Evolutionary conservation across 1,140 invertebrate genomes (phyloP).

Genomic region (Rhagoletis zephyria): DNA sequence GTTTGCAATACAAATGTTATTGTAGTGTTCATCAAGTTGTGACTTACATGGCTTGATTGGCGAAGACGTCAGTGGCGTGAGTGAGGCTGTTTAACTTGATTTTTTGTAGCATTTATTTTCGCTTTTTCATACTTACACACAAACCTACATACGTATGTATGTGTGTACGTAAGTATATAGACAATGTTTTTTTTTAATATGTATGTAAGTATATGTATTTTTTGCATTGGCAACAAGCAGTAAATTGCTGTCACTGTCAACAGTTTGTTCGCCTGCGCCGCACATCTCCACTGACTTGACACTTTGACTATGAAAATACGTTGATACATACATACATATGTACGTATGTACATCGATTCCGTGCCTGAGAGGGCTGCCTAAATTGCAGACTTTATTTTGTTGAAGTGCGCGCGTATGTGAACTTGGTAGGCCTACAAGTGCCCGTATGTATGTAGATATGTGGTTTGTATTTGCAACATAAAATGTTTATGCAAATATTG

Average conservation of each 20-base stretch:
- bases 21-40: conserved; percentile 14
- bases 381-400: conserved; percentile 21
- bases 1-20: conserved; percentile 17
- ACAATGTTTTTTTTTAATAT: not conserved
- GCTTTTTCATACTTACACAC: not conserved
- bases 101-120: not conserved
- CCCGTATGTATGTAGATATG: not conserved
- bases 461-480: conserved; percentile 30
- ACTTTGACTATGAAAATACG: not conserved
- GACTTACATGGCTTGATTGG: conserved; percentile 7
- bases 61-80: conserved; percentile 35
- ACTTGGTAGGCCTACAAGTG: conserved; percentile 24
- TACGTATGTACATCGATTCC: not conserved
- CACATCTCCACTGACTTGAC: not conserved
- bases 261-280: not conserved
- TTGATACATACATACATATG: not conserved
- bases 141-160: not conserved
- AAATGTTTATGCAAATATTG: conserved; percentile 45
- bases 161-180: not conserved
- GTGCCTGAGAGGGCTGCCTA: not conserved
- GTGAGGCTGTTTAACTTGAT: not conserved
- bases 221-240: conserved; percentile 44
- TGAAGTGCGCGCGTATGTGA: conserved; percentile 20
- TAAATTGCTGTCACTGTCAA: conserved; percentile 52
- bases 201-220: not conserved